Evolutionary conservation across 2,888 invertebrate species (phyloP).

Genomic region (Tetragonula carbonaria): DNA sequence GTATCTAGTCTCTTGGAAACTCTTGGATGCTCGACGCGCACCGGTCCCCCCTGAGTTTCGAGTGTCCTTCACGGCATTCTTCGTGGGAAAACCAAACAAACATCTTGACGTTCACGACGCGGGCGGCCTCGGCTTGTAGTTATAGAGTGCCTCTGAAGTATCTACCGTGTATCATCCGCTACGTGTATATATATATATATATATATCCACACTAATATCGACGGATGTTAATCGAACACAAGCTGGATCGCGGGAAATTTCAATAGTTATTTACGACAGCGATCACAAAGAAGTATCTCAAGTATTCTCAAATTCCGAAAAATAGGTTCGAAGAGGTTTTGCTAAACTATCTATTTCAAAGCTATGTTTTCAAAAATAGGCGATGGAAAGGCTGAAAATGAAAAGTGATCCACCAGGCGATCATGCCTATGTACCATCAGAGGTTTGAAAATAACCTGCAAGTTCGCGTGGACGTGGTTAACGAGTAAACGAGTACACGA

Average conservation of each 20-base stretch:
- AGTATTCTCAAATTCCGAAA: not conserved
- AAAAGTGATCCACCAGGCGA: no score
- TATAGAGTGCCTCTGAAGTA: slow-evolving; percentile 63
- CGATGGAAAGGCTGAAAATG: no score
- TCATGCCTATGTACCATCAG: not conserved
- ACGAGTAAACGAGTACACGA: slow-evolving; percentile 8
- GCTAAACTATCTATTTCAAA: no score
- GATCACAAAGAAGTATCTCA: not conserved
- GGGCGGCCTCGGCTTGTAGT: slow-evolving; percentile 68
- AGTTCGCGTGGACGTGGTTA: not conserved
- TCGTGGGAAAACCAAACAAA: slow-evolving; percentile 83
- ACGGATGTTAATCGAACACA: slow-evolving; percentile 33
- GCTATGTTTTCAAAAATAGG: no score
- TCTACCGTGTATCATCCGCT: slow-evolving; percentile 53
- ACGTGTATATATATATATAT: not conserved
- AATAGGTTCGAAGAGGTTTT: not conserved
- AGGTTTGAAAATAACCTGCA: not conserved
- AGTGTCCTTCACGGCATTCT: slow-evolving; percentile 76
- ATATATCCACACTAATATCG: slow-evolving; percentile 10
- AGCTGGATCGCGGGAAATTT: slow-evolving; percentile 3
- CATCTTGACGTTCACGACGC: slow-evolving; percentile 76
- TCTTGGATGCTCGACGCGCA: slow-evolving; percentile 68
- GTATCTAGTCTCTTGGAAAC: slow-evolving; percentile 72
- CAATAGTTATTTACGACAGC: not conserved
- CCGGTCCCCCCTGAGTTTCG: slow-evolving; percentile 63